Evolutionary conservation across 2,888 invertebrate genomes (phyloP).

Genomic region (Parascotia fuliginaria): DNA sequence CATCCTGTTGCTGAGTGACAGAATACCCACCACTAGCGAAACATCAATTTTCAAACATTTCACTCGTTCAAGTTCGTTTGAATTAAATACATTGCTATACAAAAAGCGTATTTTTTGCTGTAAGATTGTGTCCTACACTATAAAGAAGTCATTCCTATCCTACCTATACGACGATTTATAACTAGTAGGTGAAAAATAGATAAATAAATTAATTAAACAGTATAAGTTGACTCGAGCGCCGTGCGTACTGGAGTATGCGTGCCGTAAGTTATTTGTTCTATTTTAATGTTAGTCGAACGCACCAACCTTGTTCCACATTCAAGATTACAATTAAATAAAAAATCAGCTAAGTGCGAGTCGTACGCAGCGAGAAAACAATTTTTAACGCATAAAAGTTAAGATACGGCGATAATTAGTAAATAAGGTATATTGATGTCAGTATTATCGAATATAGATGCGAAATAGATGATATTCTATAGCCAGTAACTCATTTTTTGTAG

Average conservation of each 20-base stretch:
- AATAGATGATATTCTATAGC: too few relatives aligned
- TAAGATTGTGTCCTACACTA: too few relatives aligned
- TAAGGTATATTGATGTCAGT: too few relatives aligned
- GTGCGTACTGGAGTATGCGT: conserved; percentile 64
- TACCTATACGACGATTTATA: neutral
- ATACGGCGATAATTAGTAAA: neutral
- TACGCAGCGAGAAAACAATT: conserved; percentile 20
- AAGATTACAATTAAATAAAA: conserved; percentile 73
- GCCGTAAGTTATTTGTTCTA: conserved; percentile 73
- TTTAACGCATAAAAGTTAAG: neutral
- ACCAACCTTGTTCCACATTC: conserved; percentile 78
- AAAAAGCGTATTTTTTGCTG: too few relatives aligned
- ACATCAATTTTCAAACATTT: too few relatives aligned
- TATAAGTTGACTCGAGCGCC: conserved; percentile 47
- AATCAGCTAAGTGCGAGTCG: conserved; percentile 43
- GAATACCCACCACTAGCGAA: neutral
- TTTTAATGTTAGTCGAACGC: conserved; percentile 74
- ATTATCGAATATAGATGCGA: too few relatives aligned
- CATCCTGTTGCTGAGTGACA: neutral
- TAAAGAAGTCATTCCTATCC: conserved; percentile 9
- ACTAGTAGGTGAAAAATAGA: conserved; percentile 23
- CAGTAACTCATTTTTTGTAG: too few relatives aligned
- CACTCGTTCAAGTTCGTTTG: too few relatives aligned
- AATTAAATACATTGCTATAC: too few relatives aligned
- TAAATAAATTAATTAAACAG: conserved; percentile 32